A percentile compares a stretch with the other conserved stretches of the same genome.
phyloP scores from a whole-genome alignment of 2,797 vertebrate genomes.

The Chiloscyllium punctatum region DNA sequence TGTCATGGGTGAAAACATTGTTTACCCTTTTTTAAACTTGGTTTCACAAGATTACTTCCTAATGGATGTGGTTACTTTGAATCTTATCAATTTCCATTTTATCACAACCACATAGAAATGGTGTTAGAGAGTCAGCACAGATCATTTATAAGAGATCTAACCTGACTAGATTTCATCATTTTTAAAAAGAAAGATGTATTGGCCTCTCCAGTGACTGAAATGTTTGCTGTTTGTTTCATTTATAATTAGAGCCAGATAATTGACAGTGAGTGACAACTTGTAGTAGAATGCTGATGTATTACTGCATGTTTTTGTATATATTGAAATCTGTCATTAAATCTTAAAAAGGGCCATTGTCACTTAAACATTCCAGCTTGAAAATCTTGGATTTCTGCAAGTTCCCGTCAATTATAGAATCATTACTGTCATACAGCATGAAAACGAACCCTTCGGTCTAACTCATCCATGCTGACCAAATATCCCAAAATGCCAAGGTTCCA shows the following conservation, averaged over 20 bases:
- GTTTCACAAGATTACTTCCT: not conserved
- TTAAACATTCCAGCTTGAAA: slow-evolving; percentile 13
- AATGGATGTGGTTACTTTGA: not conserved
- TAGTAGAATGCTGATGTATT: not conserved
- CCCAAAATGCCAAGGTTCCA: no score
- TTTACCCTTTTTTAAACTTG: not conserved
- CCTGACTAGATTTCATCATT: not conserved
- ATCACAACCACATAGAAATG: not conserved
- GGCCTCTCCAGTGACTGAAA: not conserved
- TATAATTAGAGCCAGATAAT: not conserved
- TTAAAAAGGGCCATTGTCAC: not conserved
- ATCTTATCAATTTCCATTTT: not conserved
- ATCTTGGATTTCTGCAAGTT: not conserved
- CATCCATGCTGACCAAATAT: no score
- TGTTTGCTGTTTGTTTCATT: not conserved
- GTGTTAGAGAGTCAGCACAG: not conserved
- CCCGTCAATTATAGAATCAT: not conserved
- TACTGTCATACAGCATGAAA: no score
- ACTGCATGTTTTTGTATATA: not conserved
- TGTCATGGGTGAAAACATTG: not conserved
- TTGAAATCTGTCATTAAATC: not conserved
- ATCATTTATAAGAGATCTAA: not conserved
- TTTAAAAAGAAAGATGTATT: not conserved
- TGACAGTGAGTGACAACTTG: not conserved
- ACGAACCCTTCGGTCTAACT: no score